A percentile compares a stretch with the other conserved stretches of the same genome.
These are phyloP conservation scores for Theristus sp. DNA, from an alignment of 2,888 invertebrate species.

Conservation along the genomic window DNA sequence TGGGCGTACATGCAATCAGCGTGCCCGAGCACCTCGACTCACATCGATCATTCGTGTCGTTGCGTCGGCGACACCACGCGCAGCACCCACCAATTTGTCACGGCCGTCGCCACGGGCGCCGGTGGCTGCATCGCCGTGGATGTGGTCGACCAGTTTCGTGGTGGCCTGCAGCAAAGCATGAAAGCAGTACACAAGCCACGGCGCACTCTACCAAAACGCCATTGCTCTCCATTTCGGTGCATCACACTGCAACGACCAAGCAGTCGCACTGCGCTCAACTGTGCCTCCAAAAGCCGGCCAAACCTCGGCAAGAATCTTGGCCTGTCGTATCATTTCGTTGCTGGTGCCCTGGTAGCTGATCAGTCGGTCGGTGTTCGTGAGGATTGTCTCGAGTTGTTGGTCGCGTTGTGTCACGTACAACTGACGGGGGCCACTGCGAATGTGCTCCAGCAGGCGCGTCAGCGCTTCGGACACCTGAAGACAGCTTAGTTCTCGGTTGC, in stretches of 20 bases:
- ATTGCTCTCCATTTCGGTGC: no score
- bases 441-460: constrained; percentile 70
- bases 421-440: constrained; percentile 44
- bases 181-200: background rate
- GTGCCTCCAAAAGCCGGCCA: no score
- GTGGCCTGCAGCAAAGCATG: constrained; percentile 44
- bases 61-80: constrained; percentile 78
- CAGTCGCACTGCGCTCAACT: no score
- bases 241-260: no score
- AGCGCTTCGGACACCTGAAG: constrained; percentile 63
- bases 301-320: constrained; percentile 63
- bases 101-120: constrained; percentile 69
- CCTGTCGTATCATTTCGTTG: constrained; percentile 79
- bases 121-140: constrained; percentile 61
- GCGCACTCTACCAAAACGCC: background rate
- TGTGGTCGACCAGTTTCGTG: constrained; percentile 73
- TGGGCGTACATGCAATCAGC: no score
- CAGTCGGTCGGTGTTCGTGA: constrained; percentile 68
- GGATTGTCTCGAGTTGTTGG: constrained; percentile 68
- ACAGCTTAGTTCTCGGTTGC: no score
- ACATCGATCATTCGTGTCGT: constrained; percentile 81
- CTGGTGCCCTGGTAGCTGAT: constrained; percentile 38
- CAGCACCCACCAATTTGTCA: constrained; percentile 70
- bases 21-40: constrained; percentile 44
- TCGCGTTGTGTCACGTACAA: constrained; percentile 41